Evolutionary conservation across 2,797 vertebrate species (phyloP).

Genomic region (Pseudochirops cupreus): DNA sequence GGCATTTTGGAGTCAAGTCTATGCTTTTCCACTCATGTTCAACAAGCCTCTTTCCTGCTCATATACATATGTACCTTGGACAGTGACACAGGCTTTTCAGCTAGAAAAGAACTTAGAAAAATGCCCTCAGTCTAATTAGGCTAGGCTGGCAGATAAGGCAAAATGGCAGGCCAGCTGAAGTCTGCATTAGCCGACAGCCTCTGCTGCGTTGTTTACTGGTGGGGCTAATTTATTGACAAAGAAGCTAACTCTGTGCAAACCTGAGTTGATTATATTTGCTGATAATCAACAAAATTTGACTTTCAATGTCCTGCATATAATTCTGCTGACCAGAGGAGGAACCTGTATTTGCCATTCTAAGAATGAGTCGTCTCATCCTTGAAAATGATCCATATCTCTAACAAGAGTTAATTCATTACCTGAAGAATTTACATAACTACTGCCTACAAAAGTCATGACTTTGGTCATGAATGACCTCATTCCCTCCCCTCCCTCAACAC

Average conservation of each 20-base stretch:
- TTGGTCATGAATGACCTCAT: conserved; percentile 44
- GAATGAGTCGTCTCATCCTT: conserved; percentile 52
- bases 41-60: not conserved
- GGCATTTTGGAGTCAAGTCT: not conserved
- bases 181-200: not conserved
- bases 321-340: conserved; percentile 52
- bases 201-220: not conserved
- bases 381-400: conserved; percentile 51
- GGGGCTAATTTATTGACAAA: conserved; percentile 49
- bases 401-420: conserved; percentile 51
- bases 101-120: conserved; percentile 12
- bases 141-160: not conserved
- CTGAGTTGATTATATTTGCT: conserved; percentile 63
- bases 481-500: not conserved
- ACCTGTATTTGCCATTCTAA: conserved; percentile 23
- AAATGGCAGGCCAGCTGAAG: not conserved
- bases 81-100: conserved; percentile 26
- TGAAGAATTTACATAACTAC: conserved; percentile 37
- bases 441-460: conserved; percentile 50
- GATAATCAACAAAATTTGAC: conserved; percentile 40
- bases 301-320: conserved; percentile 40
- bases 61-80: conserved; percentile 1
- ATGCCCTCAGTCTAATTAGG: not conserved
- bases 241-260: conserved; percentile 36
- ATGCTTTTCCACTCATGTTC: not conserved